phyloP scores from a whole-genome alignment of 2,797 vertebrate species.

The Arnoldichthys spilopterus region DNA sequence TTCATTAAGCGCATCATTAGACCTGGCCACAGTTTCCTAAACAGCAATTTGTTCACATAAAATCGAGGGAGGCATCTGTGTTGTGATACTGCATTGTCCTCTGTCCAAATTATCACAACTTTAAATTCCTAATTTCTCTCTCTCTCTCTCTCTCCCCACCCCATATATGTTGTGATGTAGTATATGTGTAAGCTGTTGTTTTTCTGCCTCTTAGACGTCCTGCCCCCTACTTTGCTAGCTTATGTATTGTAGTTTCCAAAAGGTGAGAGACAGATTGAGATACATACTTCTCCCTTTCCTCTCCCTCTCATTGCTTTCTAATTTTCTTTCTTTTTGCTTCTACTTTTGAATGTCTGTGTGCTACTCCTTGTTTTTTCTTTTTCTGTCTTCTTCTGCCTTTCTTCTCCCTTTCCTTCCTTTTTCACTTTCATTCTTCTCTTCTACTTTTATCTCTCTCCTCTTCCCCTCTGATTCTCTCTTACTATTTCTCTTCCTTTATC shows the following conservation, averaged over 20 bases:
- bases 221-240: background rate
- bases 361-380: too few relatives aligned
- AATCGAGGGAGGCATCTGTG: background rate
- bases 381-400: too few relatives aligned
- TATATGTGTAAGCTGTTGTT: too few relatives aligned
- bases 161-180: too few relatives aligned
- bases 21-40: constrained; percentile 9
- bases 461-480: constrained; percentile 10
- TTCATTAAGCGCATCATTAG: constrained; percentile 31
- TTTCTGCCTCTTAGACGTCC: background rate
- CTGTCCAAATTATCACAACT: background rate
- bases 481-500: constrained; percentile 45
- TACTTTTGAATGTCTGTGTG: too few relatives aligned
- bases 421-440: constrained; percentile 53
- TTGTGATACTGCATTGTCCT: background rate
- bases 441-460: constrained; percentile 27
- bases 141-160: constrained; percentile 47
- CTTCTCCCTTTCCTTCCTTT: constrained; percentile 35
- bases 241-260: too few relatives aligned
- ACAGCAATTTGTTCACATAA: constrained; percentile 27
- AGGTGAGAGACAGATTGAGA: too few relatives aligned
- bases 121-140: constrained; percentile 54
- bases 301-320: constrained; percentile 41
- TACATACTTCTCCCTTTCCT: too few relatives aligned
- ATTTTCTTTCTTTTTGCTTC: constrained; percentile 54